Evolutionary conservation across 2,797 vertebrate species (phyloP).

Genomic region (Rhynchonycteris naso): DNA sequence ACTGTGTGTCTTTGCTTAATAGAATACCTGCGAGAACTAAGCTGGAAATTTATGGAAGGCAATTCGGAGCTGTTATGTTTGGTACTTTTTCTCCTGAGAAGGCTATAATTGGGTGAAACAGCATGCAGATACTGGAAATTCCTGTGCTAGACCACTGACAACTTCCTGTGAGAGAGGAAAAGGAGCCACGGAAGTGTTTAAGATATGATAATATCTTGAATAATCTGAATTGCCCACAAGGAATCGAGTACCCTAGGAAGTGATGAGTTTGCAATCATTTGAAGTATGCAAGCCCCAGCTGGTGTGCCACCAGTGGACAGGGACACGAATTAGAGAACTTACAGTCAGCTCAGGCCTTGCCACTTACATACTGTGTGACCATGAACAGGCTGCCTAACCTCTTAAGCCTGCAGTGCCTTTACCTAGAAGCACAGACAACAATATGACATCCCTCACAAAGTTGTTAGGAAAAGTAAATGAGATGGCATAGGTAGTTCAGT

Average conservation of each 20-base stretch:
- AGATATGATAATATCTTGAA: neutral
- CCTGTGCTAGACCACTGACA: neutral
- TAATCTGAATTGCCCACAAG: neutral
- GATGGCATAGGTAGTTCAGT: neutral
- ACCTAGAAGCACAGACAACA: neutral
- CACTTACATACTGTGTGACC: neutral
- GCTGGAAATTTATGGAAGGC: neutral
- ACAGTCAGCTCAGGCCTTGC: neutral
- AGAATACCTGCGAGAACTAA: neutral
- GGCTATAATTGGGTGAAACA: neutral
- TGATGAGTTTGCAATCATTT: neutral
- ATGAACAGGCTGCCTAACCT: neutral
- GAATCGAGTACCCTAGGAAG: neutral
- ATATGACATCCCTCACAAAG: neutral
- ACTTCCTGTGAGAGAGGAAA: constrained; percentile 9
- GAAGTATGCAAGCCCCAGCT: neutral
- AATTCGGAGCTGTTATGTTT: neutral
- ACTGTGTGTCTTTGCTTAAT: neutral
- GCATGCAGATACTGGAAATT: neutral
- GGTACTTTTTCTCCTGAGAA: neutral
- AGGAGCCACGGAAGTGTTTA: neutral
- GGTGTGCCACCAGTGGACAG: neutral
- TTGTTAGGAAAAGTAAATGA: neutral
- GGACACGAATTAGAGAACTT: neutral
- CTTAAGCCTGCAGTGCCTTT: neutral